Evolutionary conservation across 2,113 vertebrate species (phyloP), one percentile per base, ranked within the genome.

Genomic region (Bolborhynchus lineola): DNA sequence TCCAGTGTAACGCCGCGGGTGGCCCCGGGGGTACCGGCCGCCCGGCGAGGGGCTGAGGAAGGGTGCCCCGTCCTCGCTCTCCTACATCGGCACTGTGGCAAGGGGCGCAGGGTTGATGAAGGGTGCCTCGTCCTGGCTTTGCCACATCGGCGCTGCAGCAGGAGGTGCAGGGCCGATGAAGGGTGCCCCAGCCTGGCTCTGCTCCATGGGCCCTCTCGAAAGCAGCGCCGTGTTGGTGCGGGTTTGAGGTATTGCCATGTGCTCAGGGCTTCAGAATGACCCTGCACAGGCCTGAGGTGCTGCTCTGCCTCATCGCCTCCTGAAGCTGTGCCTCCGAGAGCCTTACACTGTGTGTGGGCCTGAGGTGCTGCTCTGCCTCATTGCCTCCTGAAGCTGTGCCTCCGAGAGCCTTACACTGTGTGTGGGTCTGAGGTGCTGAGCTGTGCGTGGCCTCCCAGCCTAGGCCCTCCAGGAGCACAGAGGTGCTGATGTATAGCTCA

Each of bases 121-220:
- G 39, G 39, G 39, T 39, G 39, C 39, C 39, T 11, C 39, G 39
- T 39, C 39, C 39, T 39, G 39, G 39, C 8, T 39, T 11, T 39
- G 39, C 39, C 11, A 11, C 39, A 39, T 39, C 9, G 39, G 39
- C 11, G 39, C 39, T 39, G 39, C 39, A 11, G 39, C 39, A 39
- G 11, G 39, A 11, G 39, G 39, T 9, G 39, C 39, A 39, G 39
- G 39, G 39, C 39, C 39, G 39, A 39, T 39, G 39, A 39, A 39
- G 9, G 39, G 39, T 39, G 39, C 39, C 39, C 39, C 39, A 39
- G 39, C 26, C 16, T 4, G 16, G 11, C 65, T n/a, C 26, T 13
- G 3, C 33, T 21, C 2, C 0, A 0, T 2, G 1, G 4, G 6
- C 5, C 10, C 9, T 10, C 37, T 26, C 11, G 0, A 2, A 17